Evolutionary conservation across 2,113 vertebrate genomes (phyloP), one percentile per base, ranked within the genome.

Genomic region (Gymnobelideus leadbeateri): DNA sequence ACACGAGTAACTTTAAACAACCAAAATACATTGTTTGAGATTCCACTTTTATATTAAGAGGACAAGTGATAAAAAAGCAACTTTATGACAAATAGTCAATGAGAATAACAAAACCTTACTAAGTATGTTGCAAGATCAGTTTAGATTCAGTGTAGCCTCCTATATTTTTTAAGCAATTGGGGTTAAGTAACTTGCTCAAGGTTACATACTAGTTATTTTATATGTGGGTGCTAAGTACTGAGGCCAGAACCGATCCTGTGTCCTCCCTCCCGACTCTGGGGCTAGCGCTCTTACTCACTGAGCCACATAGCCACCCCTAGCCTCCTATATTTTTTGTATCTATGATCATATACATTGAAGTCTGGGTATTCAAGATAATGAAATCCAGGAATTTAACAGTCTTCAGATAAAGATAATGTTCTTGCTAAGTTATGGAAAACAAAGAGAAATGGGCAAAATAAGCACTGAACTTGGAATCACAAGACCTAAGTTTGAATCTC

Each of bases 381-480:
- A 68, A 93, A 12, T 92, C 89, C 6, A 94, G 43, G 68, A 53
- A 50, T 31, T 92, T 91, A n/a, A 84, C n/a, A 95, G 92, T 53
- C 19, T 24, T 93, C 21, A 94, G 94, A 95, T 12, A 52, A 94
- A 94, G 68, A n/a, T 37, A 53, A 26, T 61, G 57, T 89, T 50
- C 49, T 91, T 94, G 26, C 91, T 93, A 89, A 49, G 93, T 3
- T 53, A n/a, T 16, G 9, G 89, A 90, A 91, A 43, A 77, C 37
- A 77, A 77, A 77, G 1, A 43, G 16, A 7, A 6, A 43, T 43
- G 7, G 68, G 0, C 19, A 84, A n/a, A 84, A 84, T 23, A 43
- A 23, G 37, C n/a, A 19, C 28, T 43, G 19, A 77, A n/a, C 12
- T 68, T 68, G 31, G 14, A 68, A 14, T 68, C 31, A 37, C 14